Evolutionary conservation across 2,113 vertebrate species (phyloP), one percentile per base, ranked within the genome.

Genomic region (Paratilapia polleni): DNA sequence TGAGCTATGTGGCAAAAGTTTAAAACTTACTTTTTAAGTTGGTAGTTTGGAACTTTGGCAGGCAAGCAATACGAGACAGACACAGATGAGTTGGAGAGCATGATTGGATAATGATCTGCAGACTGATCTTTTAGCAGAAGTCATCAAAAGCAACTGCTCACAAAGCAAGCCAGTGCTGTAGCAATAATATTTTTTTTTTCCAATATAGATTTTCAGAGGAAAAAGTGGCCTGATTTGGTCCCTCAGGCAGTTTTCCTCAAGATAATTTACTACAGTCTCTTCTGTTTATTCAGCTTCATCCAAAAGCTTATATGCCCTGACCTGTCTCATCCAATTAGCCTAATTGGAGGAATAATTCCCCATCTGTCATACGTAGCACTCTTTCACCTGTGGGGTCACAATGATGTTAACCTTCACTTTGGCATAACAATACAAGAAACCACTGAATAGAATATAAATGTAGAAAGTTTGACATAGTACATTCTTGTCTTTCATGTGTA

Each of bases 271-370:
- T 62, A 76, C 78, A 49, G 31, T 84, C 79, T 34, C 52, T 68
- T 74, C 78, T 88, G 82, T 91, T 91, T 87, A 66, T 91, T 89
- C 31, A 34, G 77, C 89, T 84, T 85, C 47, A 86, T 89, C 88
- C 77, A 80, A 74, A 83, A 85, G 74, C 74, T 78, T 85, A 82
- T 90, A 59, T 89, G 87, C 82, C 88, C 91, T 90, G 88, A 91
- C 83, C 87, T 92, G 88, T 89, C 87, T 81, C 83, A 80, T 91
- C 90, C 93, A 92, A 93, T 95, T 93, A 93, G 82, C 78, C 85
- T 95, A 95, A 96, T 94, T 95, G 93, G 91, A 91, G 62, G 91
- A 92, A 94, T 92, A 88, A 94, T 93, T 90, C 90, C 80, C 86
- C 52, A 81, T 91, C 92, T 92, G 86, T 93, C 87, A 88, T 83